Conservation (phyloP, 2,797 vertebrate genomes). For the Thunnus albacares region DNA sequence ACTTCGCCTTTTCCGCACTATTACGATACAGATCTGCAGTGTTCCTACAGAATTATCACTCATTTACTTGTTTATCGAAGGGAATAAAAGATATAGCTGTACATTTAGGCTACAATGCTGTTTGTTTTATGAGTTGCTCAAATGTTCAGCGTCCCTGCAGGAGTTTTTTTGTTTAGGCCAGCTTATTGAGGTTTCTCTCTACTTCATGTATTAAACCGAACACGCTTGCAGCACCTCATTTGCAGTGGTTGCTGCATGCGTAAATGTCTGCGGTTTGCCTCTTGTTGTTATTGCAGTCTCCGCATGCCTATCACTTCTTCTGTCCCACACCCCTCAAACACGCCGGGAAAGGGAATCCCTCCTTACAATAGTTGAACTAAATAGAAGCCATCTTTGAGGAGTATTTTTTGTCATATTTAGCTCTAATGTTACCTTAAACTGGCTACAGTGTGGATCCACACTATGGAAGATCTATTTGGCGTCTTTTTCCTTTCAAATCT, state of each 20-base stretch:
- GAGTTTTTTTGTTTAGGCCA: conserved; percentile 6
- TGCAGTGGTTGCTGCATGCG: conserved; percentile 60
- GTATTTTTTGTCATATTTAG: conserved; percentile 20
- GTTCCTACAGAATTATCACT: background rate
- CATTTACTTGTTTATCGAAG: background rate
- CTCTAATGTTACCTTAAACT: conserved; percentile 28
- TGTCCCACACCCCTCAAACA: conserved; percentile 41
- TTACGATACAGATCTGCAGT: background rate
- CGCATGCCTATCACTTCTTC: conserved; percentile 52
- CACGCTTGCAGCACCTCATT: conserved; percentile 44
- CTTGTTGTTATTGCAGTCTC: conserved; percentile 65
- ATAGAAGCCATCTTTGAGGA: conserved; percentile 15
- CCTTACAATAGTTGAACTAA: conserved; percentile 10
- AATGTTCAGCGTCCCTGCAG: background rate
- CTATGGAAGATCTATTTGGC: conserved; percentile 1
- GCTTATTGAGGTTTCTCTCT: conserved; percentile 32
- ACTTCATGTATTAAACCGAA: conserved; percentile 20
- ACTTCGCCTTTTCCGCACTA: background rate
- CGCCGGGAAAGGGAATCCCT: conserved; percentile 59
- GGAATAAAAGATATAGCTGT: background rate
- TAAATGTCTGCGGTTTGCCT: conserved; percentile 73
- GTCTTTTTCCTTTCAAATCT: conserved; percentile 24
- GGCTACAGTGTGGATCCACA: conserved; percentile 22
- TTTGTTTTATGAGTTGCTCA: conserved; percentile 20
- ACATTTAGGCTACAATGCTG: background rate